A percentile compares a stretch with the other conserved stretches of the same genome.
Conservation (phyloP, 1,140 invertebrate genomes). For the Diplogasteroides magnus region DNA sequence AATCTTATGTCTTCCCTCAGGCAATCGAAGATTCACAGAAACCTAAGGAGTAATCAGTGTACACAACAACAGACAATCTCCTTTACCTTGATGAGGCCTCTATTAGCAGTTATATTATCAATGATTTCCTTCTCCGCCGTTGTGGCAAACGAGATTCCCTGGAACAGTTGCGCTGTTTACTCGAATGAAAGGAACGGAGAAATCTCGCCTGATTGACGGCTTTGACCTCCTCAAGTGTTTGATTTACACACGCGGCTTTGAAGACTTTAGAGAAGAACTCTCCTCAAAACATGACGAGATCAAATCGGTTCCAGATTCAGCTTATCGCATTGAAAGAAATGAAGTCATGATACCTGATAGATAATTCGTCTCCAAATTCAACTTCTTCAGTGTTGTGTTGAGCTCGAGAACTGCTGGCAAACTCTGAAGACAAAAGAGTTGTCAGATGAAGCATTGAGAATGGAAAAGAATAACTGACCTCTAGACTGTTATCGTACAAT, state of each 20-base stretch:
- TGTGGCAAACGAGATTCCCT: constrained; percentile 52
- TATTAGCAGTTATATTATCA: constrained; percentile 46
- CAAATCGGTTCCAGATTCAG: no score
- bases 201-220: constrained; percentile 51
- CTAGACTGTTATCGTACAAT: constrained; percentile 58
- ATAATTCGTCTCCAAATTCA: constrained; percentile 62
- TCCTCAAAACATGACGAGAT: no score
- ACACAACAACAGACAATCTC: no score
- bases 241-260: constrained; percentile 46
- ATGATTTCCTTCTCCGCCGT: constrained; percentile 49
- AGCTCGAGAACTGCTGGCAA: constrained; percentile 56
- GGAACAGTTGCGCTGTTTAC: no score
- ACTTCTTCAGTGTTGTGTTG: constrained; percentile 57
- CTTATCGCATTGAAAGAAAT: background rate
- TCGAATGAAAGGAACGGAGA: no score
- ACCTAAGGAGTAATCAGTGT: constrained; percentile 5
- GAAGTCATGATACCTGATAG: constrained; percentile 50
- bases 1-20: constrained; percentile 52
- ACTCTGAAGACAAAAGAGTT: constrained; percentile 47
- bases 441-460: background rate
- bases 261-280: constrained; percentile 51
- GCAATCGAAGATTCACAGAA: constrained; percentile 48
- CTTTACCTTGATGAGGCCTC: constrained; percentile 49
- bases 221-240: constrained; percentile 51
- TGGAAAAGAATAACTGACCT: constrained; percentile 52